Evolutionary conservation across 2,113 vertebrate genomes (phyloP).

Genomic region (Collichthys lucidus): DNA sequence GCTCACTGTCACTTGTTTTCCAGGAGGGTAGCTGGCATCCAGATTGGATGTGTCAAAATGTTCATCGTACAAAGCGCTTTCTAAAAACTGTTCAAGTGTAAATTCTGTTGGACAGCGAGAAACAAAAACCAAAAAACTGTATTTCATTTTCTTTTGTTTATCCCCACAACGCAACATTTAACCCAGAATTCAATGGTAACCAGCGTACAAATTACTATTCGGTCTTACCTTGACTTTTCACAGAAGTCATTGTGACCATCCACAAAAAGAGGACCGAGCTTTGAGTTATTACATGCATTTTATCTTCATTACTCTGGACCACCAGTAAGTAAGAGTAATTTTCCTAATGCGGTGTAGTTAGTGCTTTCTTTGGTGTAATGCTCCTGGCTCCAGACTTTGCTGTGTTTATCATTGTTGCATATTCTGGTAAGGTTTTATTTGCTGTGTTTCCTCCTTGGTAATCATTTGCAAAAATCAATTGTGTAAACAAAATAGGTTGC

Average conservation of each 20-base stretch:
- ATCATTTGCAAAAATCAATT: constrained; percentile 73
- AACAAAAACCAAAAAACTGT: neutral
- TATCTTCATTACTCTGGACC: constrained; percentile 30
- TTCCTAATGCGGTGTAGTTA: too few species aligned
- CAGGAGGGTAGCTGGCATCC: neutral
- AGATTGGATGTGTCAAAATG: constrained; percentile 51
- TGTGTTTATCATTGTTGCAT: constrained; percentile 2
- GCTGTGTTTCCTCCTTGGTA: constrained; percentile 28
- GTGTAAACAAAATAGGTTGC: constrained; percentile 41
- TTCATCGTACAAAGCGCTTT: accelerated
- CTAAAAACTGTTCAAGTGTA: neutral
- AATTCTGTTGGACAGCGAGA: constrained; percentile 60
- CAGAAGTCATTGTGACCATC: constrained; percentile 51
- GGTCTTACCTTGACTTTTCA: constrained; percentile 61
- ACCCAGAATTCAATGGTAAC: neutral
- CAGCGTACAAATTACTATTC: neutral
- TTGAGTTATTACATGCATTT: constrained; percentile 53
- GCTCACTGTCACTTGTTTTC: constrained; percentile 50
- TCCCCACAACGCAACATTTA: neutral
- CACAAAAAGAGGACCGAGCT: constrained; percentile 57
- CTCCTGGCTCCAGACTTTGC: neutral
- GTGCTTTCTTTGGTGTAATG: neutral
- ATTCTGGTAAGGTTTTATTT: constrained; percentile 59
- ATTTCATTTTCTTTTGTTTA: neutral
- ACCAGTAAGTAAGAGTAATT: constrained; percentile 15